Evolutionary conservation across 2,888 invertebrate species (phyloP).

Genomic region (Anthophora plumipes): DNA sequence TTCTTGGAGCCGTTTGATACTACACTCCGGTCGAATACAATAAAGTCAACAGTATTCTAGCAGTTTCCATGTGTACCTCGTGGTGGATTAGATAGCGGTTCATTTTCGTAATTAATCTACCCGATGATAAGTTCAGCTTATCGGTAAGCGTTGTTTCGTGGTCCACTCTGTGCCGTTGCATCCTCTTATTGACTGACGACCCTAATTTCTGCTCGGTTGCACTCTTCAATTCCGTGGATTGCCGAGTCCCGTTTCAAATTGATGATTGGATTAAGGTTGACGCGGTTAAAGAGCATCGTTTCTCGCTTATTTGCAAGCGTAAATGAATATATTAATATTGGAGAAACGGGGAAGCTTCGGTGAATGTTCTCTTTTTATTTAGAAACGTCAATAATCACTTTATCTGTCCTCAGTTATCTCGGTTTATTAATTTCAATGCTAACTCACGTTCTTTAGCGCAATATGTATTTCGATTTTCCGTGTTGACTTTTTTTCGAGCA

Average conservation of each 20-base stretch:
- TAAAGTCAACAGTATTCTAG: constrained; percentile 44
- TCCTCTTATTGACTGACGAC: constrained; percentile 43
- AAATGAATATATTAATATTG: no score
- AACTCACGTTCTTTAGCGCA: no score
- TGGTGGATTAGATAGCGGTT: neutral
- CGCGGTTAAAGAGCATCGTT: constrained; percentile 64
- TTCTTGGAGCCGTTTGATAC: constrained; percentile 40
- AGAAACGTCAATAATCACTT: no score
- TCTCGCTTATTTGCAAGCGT: constrained; percentile 44
- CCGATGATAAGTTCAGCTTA: neutral
- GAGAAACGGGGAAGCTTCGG: no score
- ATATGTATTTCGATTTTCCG: no score
- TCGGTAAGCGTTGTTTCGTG: neutral
- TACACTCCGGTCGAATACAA: constrained; percentile 43
- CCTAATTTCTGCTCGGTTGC: constrained; percentile 53
- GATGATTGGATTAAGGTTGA: constrained; percentile 67
- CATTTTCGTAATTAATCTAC: constrained; percentile 19
- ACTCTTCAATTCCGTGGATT: constrained; percentile 52
- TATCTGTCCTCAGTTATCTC: no score
- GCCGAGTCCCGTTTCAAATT: constrained; percentile 48
- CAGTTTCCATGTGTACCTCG: neutral
- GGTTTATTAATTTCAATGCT: no score
- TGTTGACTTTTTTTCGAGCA: no score
- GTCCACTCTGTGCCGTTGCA: constrained; percentile 27
- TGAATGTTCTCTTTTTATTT: no score